Evolutionary conservation across 1,140 invertebrate species (phyloP), one percentile per base, ranked within the genome.

Genomic region (Neelides sp.): DNA sequence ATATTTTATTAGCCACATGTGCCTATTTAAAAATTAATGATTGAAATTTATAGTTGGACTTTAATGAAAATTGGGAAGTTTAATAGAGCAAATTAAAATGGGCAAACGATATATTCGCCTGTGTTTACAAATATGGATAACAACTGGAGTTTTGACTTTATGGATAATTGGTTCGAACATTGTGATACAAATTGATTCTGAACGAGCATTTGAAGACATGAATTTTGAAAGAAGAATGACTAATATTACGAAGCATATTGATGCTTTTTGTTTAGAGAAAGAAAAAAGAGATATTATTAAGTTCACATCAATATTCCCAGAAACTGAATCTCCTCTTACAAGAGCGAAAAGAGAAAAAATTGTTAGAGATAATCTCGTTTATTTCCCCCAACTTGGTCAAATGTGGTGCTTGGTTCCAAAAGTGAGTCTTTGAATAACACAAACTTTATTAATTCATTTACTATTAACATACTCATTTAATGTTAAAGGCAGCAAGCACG

Each of bases 321-420:
- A 22, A 7, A 15, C 23, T 13, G 15, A 7, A 7, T 12, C 27
- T 26, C 3, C 15, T 7, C 3, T 44, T 7, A 12, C 17, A 20
- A 4, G 24, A 19, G 52, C 52, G 7, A 50, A 46, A 41, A 27
- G 24, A 40, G 47, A 50, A 20, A 54, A 54, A 45, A 5, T 45
- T 15, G 22, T 54, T 26, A 39, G 52, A 2, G 47, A 54, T 35
- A 50, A 47, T 41, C 10, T 54, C 3, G 40, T 54, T 13, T 50
- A 44, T 34, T 43, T 54, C 15, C 47, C 52, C 15, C 24, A 51
- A 7, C 24, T 55, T 15, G 17, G 26, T 4, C 57, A 59, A 52
- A 52, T 59, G 53, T 59, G 57, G 57, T 59, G 57, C 28, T 36
- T 59, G 17, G 53, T 55, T 2, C 57, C 57, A 20, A 59, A 59